phyloP scores from a whole-genome alignment of 2,888 invertebrate genomes.

The Leptinotarsa rubiginosa region DNA sequence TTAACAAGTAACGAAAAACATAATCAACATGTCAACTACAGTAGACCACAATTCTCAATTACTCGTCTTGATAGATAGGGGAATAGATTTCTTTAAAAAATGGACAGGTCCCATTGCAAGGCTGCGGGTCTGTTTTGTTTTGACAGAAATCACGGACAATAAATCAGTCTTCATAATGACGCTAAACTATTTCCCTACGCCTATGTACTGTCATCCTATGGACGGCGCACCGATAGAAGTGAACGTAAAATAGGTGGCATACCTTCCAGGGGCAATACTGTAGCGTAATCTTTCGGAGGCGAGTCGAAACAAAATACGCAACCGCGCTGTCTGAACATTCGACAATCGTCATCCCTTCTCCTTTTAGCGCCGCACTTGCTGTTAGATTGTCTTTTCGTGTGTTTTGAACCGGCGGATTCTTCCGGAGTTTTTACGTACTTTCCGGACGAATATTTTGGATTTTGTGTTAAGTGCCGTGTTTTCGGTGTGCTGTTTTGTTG shows the following conservation, averaged over 20 bases:
- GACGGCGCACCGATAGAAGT: background rate
- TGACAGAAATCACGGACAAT: too few relatives aligned
- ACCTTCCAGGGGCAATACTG: constrained; percentile 26
- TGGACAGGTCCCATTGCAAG: too few relatives aligned
- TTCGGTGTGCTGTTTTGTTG: constrained; percentile 16
- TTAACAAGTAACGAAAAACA: too few relatives aligned
- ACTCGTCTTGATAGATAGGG: too few relatives aligned
- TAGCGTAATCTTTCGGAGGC: constrained; percentile 15
- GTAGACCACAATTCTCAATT: too few relatives aligned
- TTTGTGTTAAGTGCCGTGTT: constrained; percentile 1
- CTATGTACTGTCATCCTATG: background rate
- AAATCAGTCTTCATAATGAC: too few relatives aligned
- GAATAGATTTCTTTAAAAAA: too few relatives aligned
- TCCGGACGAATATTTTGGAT: constrained; percentile 4
- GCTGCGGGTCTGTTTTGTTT: too few relatives aligned
- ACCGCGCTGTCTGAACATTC: constrained; percentile 30
- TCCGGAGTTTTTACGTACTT: constrained; percentile 23
- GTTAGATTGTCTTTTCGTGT: constrained; percentile 19
- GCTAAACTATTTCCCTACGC: background rate
- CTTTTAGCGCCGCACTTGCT: constrained; percentile 15
- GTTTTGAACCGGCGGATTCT: constrained; percentile 20
- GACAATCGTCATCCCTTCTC: constrained; percentile 22
- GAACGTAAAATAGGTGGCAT: constrained; percentile 21
- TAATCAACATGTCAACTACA: too few relatives aligned
- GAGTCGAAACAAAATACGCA: constrained; percentile 28